Evolutionary conservation across 2,888 invertebrate species (phyloP), one percentile per base, ranked within the genome.

Genomic region (Ornithoptera alexandrae): DNA sequence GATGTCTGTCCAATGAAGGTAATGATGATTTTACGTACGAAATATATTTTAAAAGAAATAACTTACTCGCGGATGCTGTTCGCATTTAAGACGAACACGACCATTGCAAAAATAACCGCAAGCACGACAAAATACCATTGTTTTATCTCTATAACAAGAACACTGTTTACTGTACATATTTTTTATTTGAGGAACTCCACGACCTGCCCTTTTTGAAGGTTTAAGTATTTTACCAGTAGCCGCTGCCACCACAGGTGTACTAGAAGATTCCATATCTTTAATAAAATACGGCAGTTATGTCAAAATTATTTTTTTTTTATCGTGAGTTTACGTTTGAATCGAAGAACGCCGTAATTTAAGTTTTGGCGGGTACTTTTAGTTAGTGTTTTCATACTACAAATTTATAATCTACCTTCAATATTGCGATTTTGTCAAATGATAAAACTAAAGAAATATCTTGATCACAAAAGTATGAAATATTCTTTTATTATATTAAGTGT

Each of bases 51-150:
- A 53, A 36, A 56, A 67, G 30, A 30, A 22, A 61, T 46, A 64
- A 76, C 87, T 86, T 83, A 92, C 92, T 62, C 89, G 78, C 22
- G 92, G 92, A 77, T 92, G 92, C 63, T 82, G 80, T 61, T 84
- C 82, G 74, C 92, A 92, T 69, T 81, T 84, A 66, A 91, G 73
- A n/a, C 92, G 86, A 70, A 90, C 89, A 59, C 92, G 87, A 24
- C 92, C 92, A 72, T 89, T 82, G 71, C 91, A 90, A 74, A 87
- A 88, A 73, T 85, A 92, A 36, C 92, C 92, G 70, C 92, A 92
- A 39, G 89, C 82, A 67, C 91, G 82, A 74, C 92, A 92, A 73
- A 91, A 92, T 4, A 92, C 92, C 18, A 89, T 86, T 1, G 87
- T 84, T 77, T 90, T 92, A 1, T 84, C 85, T 70, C 92, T 80